Percentiles rank a stretch among this genome's conserved stretches.
Conservation (phyloP, 2,113 vertebrate genomes). For the Aldabrachelys gigantea region DNA sequence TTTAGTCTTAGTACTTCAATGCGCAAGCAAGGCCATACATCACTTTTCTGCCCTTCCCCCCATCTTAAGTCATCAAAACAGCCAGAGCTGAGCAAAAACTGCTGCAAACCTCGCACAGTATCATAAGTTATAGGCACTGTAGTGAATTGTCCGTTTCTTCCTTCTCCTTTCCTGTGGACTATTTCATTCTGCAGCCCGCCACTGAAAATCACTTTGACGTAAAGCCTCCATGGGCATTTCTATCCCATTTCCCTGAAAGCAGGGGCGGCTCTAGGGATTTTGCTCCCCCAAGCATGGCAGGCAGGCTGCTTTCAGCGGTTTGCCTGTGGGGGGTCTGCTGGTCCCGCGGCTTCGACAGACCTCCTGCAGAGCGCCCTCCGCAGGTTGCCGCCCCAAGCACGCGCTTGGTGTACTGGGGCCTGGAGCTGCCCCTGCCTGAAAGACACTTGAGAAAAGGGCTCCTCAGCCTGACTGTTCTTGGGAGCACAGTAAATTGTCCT, state of each 20-base stretch:
- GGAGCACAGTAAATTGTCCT: neutral
- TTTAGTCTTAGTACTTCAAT: neutral
- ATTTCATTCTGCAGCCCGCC: neutral
- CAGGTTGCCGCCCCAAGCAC: too few species aligned
- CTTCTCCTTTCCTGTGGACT: neutral
- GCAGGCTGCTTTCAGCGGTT: too few species aligned
- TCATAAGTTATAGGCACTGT: neutral
- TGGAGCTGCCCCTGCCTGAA: neutral
- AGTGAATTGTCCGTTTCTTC: rapidly evolving
- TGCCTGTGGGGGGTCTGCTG: too few species aligned
- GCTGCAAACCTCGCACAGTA: neutral
- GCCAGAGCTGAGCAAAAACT: neutral
- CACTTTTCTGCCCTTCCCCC: neutral
- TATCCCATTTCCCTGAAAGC: neutral
- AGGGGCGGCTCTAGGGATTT: too few species aligned
- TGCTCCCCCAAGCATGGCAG: too few species aligned
- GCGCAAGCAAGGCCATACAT: neutral
- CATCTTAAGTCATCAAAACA: neutral
- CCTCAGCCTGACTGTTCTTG: rapidly evolving
- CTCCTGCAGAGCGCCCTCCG: too few species aligned
- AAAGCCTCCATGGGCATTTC: neutral
- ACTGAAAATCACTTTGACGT: neutral
- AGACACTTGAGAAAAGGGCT: neutral
- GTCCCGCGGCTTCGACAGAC: too few species aligned
- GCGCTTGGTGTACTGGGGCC: too few species aligned